phyloP scores from a whole-genome alignment of 2,888 invertebrate species.

The Orchesella flavescens region DNA sequence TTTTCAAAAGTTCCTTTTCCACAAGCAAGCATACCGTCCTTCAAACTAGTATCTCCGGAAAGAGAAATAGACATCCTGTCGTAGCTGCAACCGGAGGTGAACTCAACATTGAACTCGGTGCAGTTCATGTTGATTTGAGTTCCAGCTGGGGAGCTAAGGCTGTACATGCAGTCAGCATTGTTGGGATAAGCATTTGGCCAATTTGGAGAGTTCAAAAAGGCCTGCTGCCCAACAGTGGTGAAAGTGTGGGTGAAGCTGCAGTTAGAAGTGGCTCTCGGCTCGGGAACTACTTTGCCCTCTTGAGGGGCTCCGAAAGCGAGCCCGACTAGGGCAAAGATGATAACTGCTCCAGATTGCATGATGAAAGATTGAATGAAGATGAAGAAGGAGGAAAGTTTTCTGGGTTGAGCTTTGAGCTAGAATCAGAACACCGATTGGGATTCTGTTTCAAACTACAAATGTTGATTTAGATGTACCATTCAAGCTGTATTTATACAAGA shows the following conservation, averaged over 20 bases:
- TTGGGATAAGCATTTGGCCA: conserved; percentile 53
- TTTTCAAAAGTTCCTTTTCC: conserved; percentile 46
- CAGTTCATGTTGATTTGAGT: conserved; percentile 59
- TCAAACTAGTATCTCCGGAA: conserved; percentile 55
- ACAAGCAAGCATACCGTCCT: conserved; percentile 48
- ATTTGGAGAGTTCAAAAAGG: conserved; percentile 53
- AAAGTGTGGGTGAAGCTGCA: conserved; percentile 41
- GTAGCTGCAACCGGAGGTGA: conserved; percentile 38
- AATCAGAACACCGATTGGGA: conserved; percentile 18
- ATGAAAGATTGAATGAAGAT: conserved; percentile 6
- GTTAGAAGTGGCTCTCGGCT: conserved; percentile 2
- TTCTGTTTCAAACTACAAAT: conserved; percentile 35
- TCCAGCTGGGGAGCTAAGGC: conserved; percentile 50
- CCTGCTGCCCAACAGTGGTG: conserved; percentile 45
- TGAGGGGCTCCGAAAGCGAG: not conserved
- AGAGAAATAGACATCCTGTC: conserved; percentile 63
- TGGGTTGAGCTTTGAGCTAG: conserved; percentile 12
- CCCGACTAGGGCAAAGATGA: conserved; percentile 2
- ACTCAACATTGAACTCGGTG: conserved; percentile 64
- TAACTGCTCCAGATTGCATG: conserved; percentile 2
- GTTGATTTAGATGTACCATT: not conserved
- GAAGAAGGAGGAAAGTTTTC: not conserved
- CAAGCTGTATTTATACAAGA: conserved; percentile 36
- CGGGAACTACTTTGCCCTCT: conserved; percentile 16
- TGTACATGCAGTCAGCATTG: conserved; percentile 61